These are phyloP conservation scores for Montipora capitata DNA, from an alignment of 92 coral and sea anemone species.

Conservation along the genomic window DNA sequence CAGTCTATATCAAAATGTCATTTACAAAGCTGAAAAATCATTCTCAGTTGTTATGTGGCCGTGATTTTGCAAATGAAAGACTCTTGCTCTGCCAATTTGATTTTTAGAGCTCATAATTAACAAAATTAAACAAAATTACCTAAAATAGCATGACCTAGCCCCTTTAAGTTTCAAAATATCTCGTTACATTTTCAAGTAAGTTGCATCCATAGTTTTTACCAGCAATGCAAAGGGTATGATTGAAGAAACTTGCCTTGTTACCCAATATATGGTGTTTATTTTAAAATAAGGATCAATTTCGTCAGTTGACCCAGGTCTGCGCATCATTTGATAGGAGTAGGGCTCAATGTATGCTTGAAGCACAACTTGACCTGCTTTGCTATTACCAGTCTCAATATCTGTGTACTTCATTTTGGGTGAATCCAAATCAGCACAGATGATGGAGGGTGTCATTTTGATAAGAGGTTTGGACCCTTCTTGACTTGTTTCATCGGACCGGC, in stretches of 20 bases:
- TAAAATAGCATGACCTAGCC: too few species aligned
- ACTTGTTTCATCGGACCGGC: conserved; percentile 54
- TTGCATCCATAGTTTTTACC: conserved; percentile 95
- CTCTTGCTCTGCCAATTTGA: too few species aligned
- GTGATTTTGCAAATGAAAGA: too few species aligned
- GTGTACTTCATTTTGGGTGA: conserved; percentile 82
- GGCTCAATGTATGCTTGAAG: conserved; percentile 96
- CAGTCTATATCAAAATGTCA: too few species aligned
- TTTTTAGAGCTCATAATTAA: too few species aligned
- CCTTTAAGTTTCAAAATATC: too few species aligned
- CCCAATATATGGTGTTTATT: conserved; percentile 96
- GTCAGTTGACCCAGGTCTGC: conserved; percentile 91
- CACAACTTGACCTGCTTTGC: conserved; percentile 91
- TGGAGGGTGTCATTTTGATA: conserved; percentile 95
- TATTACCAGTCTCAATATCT: conserved; percentile 79
- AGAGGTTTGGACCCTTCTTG: conserved; percentile 85
- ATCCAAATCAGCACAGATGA: conserved; percentile 97
- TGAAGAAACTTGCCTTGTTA: conserved; percentile 81
- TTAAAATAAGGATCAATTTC: conserved; percentile 98
- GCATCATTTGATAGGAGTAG: conserved; percentile 92
- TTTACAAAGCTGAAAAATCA: too few species aligned
- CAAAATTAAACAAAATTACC: too few species aligned
- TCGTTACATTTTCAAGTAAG: conserved; percentile 73
- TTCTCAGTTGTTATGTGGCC: too few species aligned
- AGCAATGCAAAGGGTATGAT: conserved; percentile 97